These are phyloP conservation scores for Delia radicum DNA, from an alignment of 1,140 invertebrate genomes.

Conservation along the genomic window DNA sequence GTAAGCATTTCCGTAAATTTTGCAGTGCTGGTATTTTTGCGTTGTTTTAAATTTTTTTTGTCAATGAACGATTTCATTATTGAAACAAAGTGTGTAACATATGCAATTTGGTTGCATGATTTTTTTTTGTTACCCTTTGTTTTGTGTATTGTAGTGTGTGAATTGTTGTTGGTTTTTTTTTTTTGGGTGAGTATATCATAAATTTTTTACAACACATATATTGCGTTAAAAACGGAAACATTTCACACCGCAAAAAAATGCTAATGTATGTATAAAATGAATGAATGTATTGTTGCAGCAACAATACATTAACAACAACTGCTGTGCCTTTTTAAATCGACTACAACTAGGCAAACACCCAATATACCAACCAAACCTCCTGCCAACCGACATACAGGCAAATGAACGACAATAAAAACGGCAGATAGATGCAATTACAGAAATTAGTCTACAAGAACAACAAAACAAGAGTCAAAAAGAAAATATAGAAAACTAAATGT, in stretches of 20 bases:
- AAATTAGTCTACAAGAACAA: constrained; percentile 2
- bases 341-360: no score
- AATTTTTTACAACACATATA: constrained; percentile 12
- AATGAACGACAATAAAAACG: neutral
- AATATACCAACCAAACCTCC: no score
- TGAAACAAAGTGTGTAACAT: neutral
- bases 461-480: no score
- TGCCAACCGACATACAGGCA: no score
- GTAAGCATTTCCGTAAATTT: constrained; percentile 17
- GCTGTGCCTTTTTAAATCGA: constrained; percentile 1
- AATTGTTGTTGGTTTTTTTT: no score
- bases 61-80: neutral
- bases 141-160: no score
- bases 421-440: constrained; percentile 12
- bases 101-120: neutral
- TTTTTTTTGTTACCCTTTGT: neutral
- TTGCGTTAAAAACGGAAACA: constrained; percentile 12
- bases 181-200: constrained; percentile 13
- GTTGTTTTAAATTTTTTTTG: no score
- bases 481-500: no score
- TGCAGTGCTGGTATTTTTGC: neutral
- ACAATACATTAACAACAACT: constrained; percentile 18
- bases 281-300: neutral
- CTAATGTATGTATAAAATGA: neutral
- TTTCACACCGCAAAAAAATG: constrained; percentile 13